phyloP scores from a whole-genome alignment of 2,888 invertebrate genomes.

The Lordiphosa andalusiaca region DNA sequence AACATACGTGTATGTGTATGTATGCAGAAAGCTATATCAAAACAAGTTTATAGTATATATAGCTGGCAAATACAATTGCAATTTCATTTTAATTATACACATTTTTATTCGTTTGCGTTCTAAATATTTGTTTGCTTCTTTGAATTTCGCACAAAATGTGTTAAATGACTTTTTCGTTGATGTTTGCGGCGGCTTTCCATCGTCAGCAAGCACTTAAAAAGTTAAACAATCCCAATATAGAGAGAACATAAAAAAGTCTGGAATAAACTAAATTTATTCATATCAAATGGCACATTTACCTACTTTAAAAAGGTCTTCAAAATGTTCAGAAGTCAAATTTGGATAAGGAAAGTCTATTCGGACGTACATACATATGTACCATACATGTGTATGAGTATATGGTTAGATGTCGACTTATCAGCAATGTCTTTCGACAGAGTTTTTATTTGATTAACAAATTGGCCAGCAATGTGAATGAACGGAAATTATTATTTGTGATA shows the following conservation, averaged over 20 bases:
- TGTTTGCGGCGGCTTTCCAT: slow-evolving; percentile 28
- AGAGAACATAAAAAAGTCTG: slow-evolving; percentile 27
- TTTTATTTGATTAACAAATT: slow-evolving; percentile 12
- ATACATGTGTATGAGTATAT: too few relatives aligned
- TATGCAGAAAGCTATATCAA: too few relatives aligned
- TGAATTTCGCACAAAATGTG: slow-evolving; percentile 48
- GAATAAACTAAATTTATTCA: slow-evolving; percentile 18
- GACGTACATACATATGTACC: too few relatives aligned
- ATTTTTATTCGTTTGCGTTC: slow-evolving; percentile 26
- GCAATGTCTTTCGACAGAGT: slow-evolving; percentile 1
- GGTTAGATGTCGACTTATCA: slow-evolving; percentile 13
- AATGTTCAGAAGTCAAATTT: slow-evolving; percentile 14
- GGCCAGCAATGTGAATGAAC: slow-evolving; percentile 50
- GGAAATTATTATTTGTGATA: slow-evolving; percentile 26
- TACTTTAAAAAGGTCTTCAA: slow-evolving; percentile 15
- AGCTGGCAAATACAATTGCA: slow-evolving; percentile 56
- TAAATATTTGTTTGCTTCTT: slow-evolving; percentile 24
- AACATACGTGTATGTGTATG: too few relatives aligned
- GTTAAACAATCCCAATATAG: slow-evolving; percentile 14
- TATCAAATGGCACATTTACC: slow-evolving; percentile 8
- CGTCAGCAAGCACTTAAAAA: slow-evolving; percentile 27
- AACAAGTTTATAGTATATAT: too few relatives aligned
- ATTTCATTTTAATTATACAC: slow-evolving; percentile 62
- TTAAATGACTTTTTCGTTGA: slow-evolving; percentile 33
- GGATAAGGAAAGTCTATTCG: too few relatives aligned